Evolutionary conservation across 2,113 vertebrate genomes (phyloP), one percentile per base, ranked within the genome.

Genomic region (Tamias sibiricus): DNA sequence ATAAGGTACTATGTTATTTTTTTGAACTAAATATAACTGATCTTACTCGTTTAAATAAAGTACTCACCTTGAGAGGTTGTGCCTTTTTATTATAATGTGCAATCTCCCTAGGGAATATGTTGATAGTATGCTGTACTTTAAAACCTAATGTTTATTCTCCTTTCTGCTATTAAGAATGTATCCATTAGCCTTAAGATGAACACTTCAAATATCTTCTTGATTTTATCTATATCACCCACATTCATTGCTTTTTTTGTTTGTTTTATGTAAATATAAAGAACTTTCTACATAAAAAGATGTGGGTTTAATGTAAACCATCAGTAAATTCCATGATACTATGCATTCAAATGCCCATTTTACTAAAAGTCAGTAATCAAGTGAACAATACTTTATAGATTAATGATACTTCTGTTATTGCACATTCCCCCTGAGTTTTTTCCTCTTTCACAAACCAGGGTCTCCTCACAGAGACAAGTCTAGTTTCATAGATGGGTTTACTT

Each of bases 301-400:
- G 32, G 77, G 2, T n/a, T 26, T 74, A 40, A 77, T 17, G 30
- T 49, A n/a, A 54, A 30, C 32, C 44, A 30, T 62, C n/a, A 30
- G 2, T 32, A 52, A n/a, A 12, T 30, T 32, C 64, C 4, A 17
- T 20, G 24, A 9, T 17, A 1, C 6, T n/a, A 0, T 54, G 16
- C 24, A 37, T 30, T 14, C 28, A 26, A 52, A 26, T 68, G 52
- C 4, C 16, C 90, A 37, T 64, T 10, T n/a, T 69, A 32, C 6
- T 47, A 20, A 35, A 19, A 64, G 5, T 14, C 4, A 69, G 30
- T 66, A 40, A 64, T 7, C 2, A 1, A 10, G 1, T 19, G 24
- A 76, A 1, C 26, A 12, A 40, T 17, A 62, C 66, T 3, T 1
- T 28, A 35, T 7, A 13, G 28, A 13, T n/a, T 32, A 20, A 44